Evolutionary conservation across 2,797 vertebrate species (phyloP).

Genomic region (Alosa sapidissima): DNA sequence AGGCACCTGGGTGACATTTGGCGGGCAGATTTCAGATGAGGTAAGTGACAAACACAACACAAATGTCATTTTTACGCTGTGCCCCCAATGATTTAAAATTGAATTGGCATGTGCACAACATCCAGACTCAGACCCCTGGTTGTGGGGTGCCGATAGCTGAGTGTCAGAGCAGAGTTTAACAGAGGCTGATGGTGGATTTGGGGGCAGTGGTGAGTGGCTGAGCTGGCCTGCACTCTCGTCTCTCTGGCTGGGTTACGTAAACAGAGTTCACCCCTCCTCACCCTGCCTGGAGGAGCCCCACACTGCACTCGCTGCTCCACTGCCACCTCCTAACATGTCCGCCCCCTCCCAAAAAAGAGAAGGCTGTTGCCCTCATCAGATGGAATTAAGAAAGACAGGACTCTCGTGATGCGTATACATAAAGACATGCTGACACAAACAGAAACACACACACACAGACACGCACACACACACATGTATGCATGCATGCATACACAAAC

Average conservation of each 20-base stretch:
- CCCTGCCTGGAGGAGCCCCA: neutral
- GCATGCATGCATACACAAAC: slow-evolving; percentile 1
- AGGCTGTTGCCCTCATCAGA: neutral
- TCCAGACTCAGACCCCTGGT: neutral
- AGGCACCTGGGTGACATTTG: slow-evolving; percentile 23
- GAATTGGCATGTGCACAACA: neutral
- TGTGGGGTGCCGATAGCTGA: neutral
- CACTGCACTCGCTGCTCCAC: neutral
- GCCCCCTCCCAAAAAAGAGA: neutral
- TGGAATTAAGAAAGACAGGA: slow-evolving; percentile 2
- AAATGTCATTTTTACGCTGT: neutral
- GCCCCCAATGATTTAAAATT: neutral
- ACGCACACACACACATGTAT: slow-evolving; percentile 1
- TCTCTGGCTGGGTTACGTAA: neutral
- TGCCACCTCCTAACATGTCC: neutral
- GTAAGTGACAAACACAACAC: neutral
- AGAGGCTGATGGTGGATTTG: neutral
- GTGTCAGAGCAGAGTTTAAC: neutral
- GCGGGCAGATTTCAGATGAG: slow-evolving; percentile 16
- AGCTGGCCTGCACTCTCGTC: neutral
- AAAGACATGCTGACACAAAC: slow-evolving; percentile 27
- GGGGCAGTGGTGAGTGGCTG: neutral
- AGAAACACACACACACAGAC: slow-evolving; percentile 15
- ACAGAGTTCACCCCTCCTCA: neutral
- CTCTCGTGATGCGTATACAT: neutral